Evolutionary conservation across 2,888 invertebrate species (phyloP), one percentile per base, ranked within the genome.

Genomic region (Blastobasis adustella): DNA sequence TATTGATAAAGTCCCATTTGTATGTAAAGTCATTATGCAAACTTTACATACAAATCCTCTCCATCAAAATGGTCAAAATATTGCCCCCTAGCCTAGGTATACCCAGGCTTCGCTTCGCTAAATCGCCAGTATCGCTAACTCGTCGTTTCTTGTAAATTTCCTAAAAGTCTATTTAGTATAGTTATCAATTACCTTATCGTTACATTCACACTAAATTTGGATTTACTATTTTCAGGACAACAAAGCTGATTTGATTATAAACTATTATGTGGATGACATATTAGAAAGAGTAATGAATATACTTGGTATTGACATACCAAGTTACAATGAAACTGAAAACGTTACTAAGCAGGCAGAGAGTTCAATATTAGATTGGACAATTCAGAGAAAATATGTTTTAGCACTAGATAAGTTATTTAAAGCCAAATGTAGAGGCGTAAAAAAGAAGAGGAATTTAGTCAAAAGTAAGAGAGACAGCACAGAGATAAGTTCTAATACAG

Each of bases 231-330:
- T 90, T 45, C 71, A 96, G 96, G 97, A 98, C 72, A 95, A 95
- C 72, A 96, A 96, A 83, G 95, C 97, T 37, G 95, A 97, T 78
- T 80, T 98, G 54, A 90, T 95, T 47, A 96, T 98, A 59, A 94
- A 96, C 69, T 92, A 94, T 10, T 98, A 96, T 80, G 96, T 98
- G 0, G 98, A 98, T 76, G 92, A 93, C 52, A 91, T 98, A 47
- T 85, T 97, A 66, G 87, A 89, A 53, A 92, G 91, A 69, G 89
- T 97, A 0, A 93, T 95, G 90, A 91, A 93, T 67, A 90, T 92
- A 54, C 83, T 98, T 42, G 91, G 91, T 8, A 69, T 97, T 36
- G 91, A 93, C 63, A 92, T 96, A 69, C 93, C 95, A 3, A 89
- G 90, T 39, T 97, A 96, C 72, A 85, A 87, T 44, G 82, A 87